Evolutionary conservation across 2,888 invertebrate genomes (phyloP).

Genomic region (Magallana nippona): DNA sequence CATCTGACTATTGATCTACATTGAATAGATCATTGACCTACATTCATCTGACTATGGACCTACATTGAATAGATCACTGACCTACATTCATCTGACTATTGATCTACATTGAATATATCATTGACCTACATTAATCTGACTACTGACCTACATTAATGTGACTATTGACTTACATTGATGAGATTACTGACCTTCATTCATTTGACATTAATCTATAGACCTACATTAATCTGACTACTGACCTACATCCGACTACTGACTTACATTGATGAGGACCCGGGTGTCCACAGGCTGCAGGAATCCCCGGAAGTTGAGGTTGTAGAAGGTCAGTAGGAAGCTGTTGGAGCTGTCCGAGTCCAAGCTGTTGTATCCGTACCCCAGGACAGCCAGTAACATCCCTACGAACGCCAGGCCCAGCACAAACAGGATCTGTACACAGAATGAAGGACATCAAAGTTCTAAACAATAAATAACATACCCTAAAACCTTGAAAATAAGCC

Average conservation of each 20-base stretch:
- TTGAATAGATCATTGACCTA: no score
- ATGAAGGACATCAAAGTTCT: not conserved
- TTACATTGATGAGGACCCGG: slow-evolving; percentile 57
- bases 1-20: no score
- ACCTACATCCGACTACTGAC: not conserved
- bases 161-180: not conserved
- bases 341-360: slow-evolving; percentile 64
- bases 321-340: slow-evolving; percentile 62
- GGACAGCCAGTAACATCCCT: slow-evolving; percentile 64
- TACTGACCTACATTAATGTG: not conserved
- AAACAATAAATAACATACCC: no score
- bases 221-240: no score
- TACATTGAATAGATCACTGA: no score
- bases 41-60: no score
- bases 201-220: not conserved
- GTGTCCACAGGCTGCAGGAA: slow-evolving; percentile 58
- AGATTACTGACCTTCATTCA: not conserved
- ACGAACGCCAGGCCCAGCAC: slow-evolving; percentile 68
- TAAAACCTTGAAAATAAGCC: no score
- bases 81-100: not conserved
- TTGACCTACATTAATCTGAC: not conserved
- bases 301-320: slow-evolving; percentile 63
- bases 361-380: slow-evolving; percentile 70
- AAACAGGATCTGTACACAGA: slow-evolving; percentile 62
- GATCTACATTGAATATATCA: not conserved